Conservation (phyloP, 2,797 vertebrate species). For the Notolabrus celidotus region DNA sequence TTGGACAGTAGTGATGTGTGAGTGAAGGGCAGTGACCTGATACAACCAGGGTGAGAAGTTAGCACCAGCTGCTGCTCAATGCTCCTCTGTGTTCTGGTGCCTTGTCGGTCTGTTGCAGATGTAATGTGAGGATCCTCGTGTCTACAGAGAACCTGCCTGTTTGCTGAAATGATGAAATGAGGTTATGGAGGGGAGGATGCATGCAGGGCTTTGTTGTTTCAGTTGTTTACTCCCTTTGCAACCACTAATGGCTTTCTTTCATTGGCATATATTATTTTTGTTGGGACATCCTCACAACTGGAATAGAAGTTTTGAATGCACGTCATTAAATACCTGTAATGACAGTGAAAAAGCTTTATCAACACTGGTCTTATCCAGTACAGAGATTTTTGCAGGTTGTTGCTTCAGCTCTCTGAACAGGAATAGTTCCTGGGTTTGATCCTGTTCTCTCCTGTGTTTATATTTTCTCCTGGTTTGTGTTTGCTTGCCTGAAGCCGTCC, state of each 20-base stretch:
- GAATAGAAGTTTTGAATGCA: no score
- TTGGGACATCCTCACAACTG: no score
- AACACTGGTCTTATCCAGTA: neutral
- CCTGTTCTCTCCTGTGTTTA: constrained; percentile 1
- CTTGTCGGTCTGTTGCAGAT: neutral
- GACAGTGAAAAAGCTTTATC: neutral
- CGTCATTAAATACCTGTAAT: neutral
- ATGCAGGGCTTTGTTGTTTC: no score
- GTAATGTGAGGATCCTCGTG: no score
- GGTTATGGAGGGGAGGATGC: no score
- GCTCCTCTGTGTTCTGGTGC: constrained; percentile 14
- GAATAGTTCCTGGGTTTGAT: neutral
- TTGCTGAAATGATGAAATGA: no score
- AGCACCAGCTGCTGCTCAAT: neutral
- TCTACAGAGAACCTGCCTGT: neutral
- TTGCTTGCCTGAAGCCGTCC: neutral
- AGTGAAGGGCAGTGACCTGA: constrained; percentile 28
- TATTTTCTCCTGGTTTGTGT: neutral
- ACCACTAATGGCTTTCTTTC: no score
- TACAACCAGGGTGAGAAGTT: constrained; percentile 20
- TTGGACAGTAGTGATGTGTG: constrained; percentile 13
- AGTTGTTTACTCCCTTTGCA: no score
- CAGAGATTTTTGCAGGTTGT: neutral
- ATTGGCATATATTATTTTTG: no score
- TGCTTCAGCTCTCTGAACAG: neutral